Percentiles rank a stretch among this genome's conserved stretches.
Evolutionary conservation across 2,113 vertebrate genomes (phyloP).

Genomic region (Eudorcas thomsonii): DNA sequence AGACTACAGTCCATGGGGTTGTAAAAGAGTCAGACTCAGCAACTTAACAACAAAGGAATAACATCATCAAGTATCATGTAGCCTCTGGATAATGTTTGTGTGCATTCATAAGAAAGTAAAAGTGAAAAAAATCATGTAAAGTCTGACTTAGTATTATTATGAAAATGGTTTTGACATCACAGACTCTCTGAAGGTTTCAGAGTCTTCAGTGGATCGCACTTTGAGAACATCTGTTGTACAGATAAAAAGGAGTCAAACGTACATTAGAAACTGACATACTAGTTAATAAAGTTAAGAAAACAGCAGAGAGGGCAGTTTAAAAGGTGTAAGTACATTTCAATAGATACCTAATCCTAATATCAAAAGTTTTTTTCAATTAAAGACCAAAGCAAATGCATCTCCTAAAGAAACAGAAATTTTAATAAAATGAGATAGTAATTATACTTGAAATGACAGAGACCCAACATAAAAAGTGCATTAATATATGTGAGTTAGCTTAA

Average conservation of each 20-base stretch:
- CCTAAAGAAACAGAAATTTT: neutral
- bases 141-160: neutral
- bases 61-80: neutral
- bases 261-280: neutral
- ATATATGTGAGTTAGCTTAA: neutral
- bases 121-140: neutral
- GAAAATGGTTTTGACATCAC: neutral
- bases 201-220: neutral
- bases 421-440: neutral
- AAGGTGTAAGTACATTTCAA: neutral
- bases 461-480: neutral
- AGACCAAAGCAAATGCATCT: neutral
- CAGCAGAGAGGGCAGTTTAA: neutral
- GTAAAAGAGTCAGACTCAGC: neutral
- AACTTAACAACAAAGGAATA: neutral
- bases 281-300: neutral
- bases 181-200: neutral
- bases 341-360: neutral
- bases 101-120: neutral
- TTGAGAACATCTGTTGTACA: neutral
- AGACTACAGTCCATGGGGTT: neutral
- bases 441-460: neutral
- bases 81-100: neutral
- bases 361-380: neutral
- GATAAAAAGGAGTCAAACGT: neutral